Percentiles rank a stretch among this genome's conserved stretches.
Evolutionary conservation across 2,797 vertebrate genomes (phyloP).

Genomic region (Myripristis jacobus): DNA sequence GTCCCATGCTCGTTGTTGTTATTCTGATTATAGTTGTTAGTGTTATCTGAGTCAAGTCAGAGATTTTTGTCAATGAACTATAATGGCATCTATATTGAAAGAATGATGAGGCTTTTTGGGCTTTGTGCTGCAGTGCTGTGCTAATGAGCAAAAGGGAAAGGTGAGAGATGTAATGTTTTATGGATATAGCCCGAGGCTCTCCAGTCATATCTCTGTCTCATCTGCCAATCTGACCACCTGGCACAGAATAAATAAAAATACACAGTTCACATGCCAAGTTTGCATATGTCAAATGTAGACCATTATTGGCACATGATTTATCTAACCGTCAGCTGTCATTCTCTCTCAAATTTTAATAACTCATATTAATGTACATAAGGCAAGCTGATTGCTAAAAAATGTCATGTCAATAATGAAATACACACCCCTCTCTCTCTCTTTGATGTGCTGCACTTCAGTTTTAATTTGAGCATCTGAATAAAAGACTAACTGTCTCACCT

Average conservation of each 20-base stretch:
- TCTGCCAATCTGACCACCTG: conserved; percentile 34
- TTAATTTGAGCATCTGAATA: background rate
- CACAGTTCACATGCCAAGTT: conserved; percentile 10
- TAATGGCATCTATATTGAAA: background rate
- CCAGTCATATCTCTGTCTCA: background rate
- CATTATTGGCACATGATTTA: conserved; percentile 13
- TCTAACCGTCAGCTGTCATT: conserved; percentile 15
- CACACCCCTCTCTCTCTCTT: background rate
- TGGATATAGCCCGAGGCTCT: conserved; percentile 20
- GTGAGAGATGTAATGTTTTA: conserved; percentile 18
- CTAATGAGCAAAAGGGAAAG: conserved; percentile 14
- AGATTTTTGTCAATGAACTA: conserved; percentile 1
- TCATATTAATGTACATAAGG: background rate
- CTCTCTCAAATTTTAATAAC: background rate
- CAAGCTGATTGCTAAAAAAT: background rate
- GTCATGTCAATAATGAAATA: background rate
- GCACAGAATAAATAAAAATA: conserved; percentile 11
- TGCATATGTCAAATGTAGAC: background rate
- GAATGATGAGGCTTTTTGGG: conserved; percentile 12
- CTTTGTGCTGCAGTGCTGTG: background rate
- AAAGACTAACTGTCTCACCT: too few species aligned
- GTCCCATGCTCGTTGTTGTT: conserved; percentile 4
- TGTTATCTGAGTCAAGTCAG: background rate
- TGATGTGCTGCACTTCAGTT: background rate
- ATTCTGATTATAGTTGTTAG: background rate